phyloP scores from a whole-genome alignment of 2,797 vertebrate genomes.

The Podargus strigoides region DNA sequence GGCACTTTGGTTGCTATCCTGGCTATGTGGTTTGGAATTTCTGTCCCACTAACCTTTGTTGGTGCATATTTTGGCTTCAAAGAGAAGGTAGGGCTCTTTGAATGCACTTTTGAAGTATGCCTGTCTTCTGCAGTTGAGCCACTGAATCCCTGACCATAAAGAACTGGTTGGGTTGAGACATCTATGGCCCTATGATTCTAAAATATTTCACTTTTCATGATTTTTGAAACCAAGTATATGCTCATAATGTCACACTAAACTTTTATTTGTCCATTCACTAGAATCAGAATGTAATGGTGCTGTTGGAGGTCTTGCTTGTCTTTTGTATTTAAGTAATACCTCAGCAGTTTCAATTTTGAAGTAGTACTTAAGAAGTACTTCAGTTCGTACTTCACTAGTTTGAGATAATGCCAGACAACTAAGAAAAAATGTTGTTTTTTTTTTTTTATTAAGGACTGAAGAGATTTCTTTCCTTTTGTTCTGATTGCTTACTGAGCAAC shows the following conservation, averaged over 20 bases:
- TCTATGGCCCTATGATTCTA: neutral
- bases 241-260: neutral
- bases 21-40: slow-evolving; percentile 91
- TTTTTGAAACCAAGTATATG: neutral
- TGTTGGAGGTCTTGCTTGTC: neutral
- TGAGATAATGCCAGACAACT: neutral
- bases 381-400: neutral
- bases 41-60: slow-evolving; percentile 86
- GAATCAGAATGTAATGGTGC: neutral
- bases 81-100: slow-evolving; percentile 78
- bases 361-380: neutral
- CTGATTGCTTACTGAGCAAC: neutral
- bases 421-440: neutral
- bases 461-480: neutral
- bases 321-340: neutral
- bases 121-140: neutral
- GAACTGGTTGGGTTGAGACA: neutral
- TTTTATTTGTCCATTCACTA: neutral
- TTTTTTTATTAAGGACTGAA: neutral
- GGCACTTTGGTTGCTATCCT: slow-evolving; percentile 85
- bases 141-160: neutral
- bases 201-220: neutral
- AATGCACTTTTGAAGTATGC: neutral
- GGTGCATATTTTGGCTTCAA: slow-evolving; percentile 92
- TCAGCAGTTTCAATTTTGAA: neutral